A percentile compares a stretch with the other conserved stretches of the same genome.
Evolutionary conservation across 2,797 vertebrate species (phyloP).

Genomic region (Microchirus variegatus): DNA sequence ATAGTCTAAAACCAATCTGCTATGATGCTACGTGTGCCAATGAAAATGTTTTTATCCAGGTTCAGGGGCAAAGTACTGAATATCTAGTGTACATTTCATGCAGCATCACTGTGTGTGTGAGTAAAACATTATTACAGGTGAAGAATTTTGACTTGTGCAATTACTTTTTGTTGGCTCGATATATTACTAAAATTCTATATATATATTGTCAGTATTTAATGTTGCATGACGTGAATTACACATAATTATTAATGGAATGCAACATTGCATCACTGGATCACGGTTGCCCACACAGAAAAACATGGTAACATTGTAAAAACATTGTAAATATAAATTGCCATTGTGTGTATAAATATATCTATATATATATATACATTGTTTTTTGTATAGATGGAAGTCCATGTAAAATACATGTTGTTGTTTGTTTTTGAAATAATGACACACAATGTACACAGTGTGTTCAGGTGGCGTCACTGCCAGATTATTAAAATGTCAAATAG

Average conservation of each 20-base stretch:
- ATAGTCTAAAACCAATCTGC: too few species aligned
- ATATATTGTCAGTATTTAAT: constrained; percentile 44
- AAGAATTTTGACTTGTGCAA: constrained; percentile 58
- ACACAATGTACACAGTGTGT: constrained; percentile 30
- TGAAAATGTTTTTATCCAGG: constrained; percentile 33
- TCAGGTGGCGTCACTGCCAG: constrained; percentile 47
- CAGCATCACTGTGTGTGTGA: constrained; percentile 24
- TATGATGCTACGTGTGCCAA: constrained; percentile 14
- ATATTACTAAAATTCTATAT: constrained; percentile 22
- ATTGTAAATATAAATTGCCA: constrained; percentile 58
- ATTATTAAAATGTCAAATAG: constrained; percentile 50
- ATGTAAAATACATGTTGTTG: constrained; percentile 24
- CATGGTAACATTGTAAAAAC: too few species aligned
- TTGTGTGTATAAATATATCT: constrained; percentile 37
- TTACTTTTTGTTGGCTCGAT: constrained; percentile 44
- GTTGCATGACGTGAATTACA: constrained; percentile 62
- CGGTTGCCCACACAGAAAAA: constrained; percentile 19
- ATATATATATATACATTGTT: constrained; percentile 45
- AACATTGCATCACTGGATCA: constrained; percentile 34
- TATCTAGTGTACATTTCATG: constrained; percentile 58
- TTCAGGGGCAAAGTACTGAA: constrained; percentile 36
- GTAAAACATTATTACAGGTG: constrained; percentile 40
- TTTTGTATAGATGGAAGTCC: constrained; percentile 54
- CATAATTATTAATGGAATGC: constrained; percentile 43
- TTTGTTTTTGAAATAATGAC: constrained; percentile 48